These are phyloP conservation scores for Apus apus DNA, from an alignment of 2,113 vertebrate species.

Conservation along the genomic window DNA sequence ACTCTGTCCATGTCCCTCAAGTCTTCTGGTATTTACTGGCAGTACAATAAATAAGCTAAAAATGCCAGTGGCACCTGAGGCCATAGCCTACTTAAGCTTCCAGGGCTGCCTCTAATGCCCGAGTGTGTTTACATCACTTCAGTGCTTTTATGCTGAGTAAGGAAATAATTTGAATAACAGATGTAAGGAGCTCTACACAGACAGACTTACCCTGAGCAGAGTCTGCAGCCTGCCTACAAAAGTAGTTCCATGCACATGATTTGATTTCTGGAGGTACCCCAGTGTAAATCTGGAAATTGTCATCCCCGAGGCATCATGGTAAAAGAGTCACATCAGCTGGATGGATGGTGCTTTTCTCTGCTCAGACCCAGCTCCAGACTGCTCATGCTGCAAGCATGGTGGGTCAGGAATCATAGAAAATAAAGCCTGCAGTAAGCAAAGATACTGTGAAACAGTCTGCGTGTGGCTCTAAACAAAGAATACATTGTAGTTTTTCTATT, in stretches of 20 bases:
- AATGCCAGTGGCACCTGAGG: background rate
- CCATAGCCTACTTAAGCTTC: background rate
- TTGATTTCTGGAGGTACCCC: background rate
- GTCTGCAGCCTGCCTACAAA: background rate
- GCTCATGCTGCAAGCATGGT: rapidly evolving
- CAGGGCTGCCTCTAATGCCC: background rate
- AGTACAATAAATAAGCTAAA: background rate
- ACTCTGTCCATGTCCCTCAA: background rate
- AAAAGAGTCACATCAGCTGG: background rate
- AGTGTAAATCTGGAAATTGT: background rate
- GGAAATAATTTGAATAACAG: background rate
- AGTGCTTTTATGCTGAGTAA: background rate
- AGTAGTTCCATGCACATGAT: background rate
- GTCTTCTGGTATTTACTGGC: background rate
- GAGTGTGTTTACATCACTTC: background rate
- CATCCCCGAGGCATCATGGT: background rate
- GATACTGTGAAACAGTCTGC: background rate
- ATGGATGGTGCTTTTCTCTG: background rate
- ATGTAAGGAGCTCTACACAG: background rate
- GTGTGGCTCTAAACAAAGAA: background rate
- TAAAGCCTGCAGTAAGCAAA: background rate
- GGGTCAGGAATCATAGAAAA: background rate
- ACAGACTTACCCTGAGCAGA: background rate
- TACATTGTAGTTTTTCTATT: background rate
- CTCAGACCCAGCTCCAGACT: background rate